phyloP scores from a whole-genome alignment of 30 jellyfish, hydroid and myxozoan species.

The Pelagia noctiluca region DNA sequence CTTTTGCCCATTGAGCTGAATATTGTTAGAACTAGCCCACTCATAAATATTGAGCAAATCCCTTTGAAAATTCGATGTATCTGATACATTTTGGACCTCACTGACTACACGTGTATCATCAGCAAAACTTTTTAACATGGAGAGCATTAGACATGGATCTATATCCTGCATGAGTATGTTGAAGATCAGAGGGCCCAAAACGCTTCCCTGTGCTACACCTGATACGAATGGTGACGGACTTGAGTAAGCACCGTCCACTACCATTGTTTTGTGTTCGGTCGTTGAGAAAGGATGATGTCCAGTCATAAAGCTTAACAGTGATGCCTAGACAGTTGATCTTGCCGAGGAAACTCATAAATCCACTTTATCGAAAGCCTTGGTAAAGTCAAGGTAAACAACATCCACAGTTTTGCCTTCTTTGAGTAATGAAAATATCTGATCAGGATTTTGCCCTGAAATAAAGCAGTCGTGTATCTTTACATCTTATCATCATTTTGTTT shows the following conservation, averaged over 20 bases:
- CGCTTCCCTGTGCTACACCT: neutral
- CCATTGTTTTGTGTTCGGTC: neutral
- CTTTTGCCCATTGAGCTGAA: neutral
- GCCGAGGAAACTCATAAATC: too few species aligned
- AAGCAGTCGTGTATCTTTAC: too few species aligned
- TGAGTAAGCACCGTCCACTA: neutral
- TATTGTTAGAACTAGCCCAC: neutral
- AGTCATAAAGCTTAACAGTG: neutral
- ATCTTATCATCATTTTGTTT: too few species aligned
- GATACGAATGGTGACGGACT: neutral
- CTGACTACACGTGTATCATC: conserved; percentile 1
- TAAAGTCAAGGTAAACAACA: too few species aligned
- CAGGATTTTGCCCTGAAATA: too few species aligned
- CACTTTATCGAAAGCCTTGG: too few species aligned
- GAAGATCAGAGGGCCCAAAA: neutral
- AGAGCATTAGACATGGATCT: neutral
- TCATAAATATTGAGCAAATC: neutral
- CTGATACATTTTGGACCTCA: too few species aligned
- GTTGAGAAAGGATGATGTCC: neutral
- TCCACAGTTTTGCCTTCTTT: too few species aligned
- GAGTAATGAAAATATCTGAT: too few species aligned
- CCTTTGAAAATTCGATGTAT: too few species aligned
- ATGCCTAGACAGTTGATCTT: neutral
- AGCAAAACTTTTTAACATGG: neutral
- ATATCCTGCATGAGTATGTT: neutral